Percentiles rank a stretch among this genome's conserved stretches.
Evolutionary conservation across 2,797 vertebrate species (phyloP).

Genomic region (Dendrocincla fuliginosa): DNA sequence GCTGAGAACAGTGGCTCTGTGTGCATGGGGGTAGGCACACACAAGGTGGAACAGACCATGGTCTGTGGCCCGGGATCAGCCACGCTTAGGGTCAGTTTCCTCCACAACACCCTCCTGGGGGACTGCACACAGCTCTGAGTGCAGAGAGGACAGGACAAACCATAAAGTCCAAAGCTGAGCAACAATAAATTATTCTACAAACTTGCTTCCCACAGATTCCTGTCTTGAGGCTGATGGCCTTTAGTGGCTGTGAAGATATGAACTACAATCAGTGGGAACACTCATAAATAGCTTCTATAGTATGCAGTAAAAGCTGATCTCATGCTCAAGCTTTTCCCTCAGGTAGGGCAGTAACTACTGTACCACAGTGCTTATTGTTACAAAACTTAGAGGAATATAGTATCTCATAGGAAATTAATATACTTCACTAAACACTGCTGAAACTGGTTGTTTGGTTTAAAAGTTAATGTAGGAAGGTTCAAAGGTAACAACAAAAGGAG

Average conservation of each 20-base stretch:
- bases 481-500: background rate
- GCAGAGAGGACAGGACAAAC: background rate
- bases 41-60: accelerated
- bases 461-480: background rate
- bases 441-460: background rate
- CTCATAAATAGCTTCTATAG: background rate
- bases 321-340: background rate
- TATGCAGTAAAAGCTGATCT: background rate
- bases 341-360: background rate
- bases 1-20: background rate
- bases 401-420: background rate
- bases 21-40: accelerated
- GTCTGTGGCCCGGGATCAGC: background rate
- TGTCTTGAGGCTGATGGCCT: background rate
- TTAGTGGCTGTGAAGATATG: background rate
- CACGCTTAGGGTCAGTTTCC: background rate
- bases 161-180: background rate
- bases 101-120: background rate
- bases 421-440: background rate
- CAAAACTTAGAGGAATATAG: background rate
- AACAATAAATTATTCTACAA: background rate
- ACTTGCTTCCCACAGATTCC: background rate
- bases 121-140: background rate
- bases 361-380: background rate
- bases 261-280: background rate